A percentile compares a stretch with the other conserved stretches of the same genome.
Evolutionary conservation across 1,140 invertebrate genomes (phyloP).

Genomic region (Mercenaria mercenaria): DNA sequence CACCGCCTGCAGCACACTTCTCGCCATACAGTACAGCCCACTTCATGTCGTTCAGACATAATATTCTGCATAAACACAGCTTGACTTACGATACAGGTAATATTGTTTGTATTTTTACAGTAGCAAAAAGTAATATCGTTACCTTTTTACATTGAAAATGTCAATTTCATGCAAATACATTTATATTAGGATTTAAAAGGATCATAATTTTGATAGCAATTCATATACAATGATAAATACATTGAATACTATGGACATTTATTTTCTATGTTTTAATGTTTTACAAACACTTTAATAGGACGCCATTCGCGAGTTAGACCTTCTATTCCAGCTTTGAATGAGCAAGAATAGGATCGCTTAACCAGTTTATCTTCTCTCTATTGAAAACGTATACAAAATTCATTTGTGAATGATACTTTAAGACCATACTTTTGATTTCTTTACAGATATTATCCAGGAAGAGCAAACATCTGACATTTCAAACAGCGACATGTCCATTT

Average conservation of each 20-base stretch:
- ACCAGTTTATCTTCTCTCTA: too few species aligned
- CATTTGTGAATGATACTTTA: too few species aligned
- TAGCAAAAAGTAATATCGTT: not conserved
- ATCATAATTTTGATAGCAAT: not conserved
- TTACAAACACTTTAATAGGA: too few species aligned
- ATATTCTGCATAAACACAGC: not conserved
- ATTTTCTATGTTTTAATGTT: too few species aligned
- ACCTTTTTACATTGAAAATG: not conserved
- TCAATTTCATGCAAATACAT: not conserved
- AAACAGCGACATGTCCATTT: not conserved
- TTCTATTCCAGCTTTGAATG: too few species aligned
- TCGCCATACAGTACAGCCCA: constrained; percentile 34
- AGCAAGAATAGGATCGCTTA: too few species aligned
- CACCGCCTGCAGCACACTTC: not conserved
- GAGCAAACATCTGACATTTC: not conserved
- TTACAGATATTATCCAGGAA: not conserved
- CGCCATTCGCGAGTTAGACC: too few species aligned
- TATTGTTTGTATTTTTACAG: not conserved
- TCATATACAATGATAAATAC: not conserved
- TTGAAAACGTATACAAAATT: too few species aligned
- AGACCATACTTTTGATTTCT: too few species aligned
- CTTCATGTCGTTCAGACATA: constrained; percentile 35
- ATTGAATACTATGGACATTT: not conserved
- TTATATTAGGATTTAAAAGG: not conserved
- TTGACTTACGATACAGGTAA: not conserved